Evolutionary conservation across 2,888 invertebrate genomes (phyloP), one percentile per base, ranked within the genome.

Genomic region (Margaritifera margaritifera): DNA sequence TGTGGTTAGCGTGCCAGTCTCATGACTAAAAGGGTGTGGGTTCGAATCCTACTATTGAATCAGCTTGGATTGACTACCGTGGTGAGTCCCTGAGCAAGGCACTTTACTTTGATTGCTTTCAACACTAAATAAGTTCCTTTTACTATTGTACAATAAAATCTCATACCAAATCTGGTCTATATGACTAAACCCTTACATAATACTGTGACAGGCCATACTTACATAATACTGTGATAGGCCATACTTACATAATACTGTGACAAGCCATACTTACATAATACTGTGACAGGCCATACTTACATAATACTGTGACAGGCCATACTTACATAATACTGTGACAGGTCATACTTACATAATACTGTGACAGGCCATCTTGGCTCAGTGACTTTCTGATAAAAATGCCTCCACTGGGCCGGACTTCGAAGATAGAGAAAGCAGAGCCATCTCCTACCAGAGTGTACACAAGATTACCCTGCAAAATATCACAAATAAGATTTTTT

Each of bases 401-500:
- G 4, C 66, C 71, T 24, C 83, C 82, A 58, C 67, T 68, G 58
- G 67, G 61, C 19, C 68, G 53, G 24, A 80, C 70, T 52, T 68
- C 59, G 71, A 84, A 84, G 71, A 72, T 82, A 0, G 81, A 75
- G 57, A 80, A 60, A 24, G 83, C 83, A 18, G 79, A 77, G 0
- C 80, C 80, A 69, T 82, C 82, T 22, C 83, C 83, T 55, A 74
- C 67, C 22, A 76, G 77, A 24, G 64, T 64, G 62, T 80, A 82
- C 42, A 62, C 57, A n/a, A 82, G 68, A 11, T n/a, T 53, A 19
- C 74, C 72, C 80, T 81, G 72, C 24, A 72, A 74, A 51, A 5
- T 5, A 27, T 27, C 5, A 27, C 27, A 27, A 27, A 27, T 27
- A 27, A 27, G 27, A 27, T 27, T 19, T 19, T 22, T 24, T n/a